A percentile compares a stretch with the other conserved stretches of the same genome.
phyloP scores from a whole-genome alignment of 2,797 vertebrate genomes.

The Melanotaenia nigrans region DNA sequence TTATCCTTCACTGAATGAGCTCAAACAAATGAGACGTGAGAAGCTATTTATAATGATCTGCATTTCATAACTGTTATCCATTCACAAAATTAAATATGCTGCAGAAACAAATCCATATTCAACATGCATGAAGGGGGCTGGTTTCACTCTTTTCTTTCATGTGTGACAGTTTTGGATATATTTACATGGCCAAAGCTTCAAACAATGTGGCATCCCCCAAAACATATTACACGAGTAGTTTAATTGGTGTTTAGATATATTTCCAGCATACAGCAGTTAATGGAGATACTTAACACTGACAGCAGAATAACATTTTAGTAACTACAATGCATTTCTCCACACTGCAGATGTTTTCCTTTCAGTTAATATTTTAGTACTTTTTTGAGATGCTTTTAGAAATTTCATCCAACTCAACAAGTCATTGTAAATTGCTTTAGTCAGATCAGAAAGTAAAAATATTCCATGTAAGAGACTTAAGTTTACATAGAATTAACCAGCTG shows the following conservation, averaged over 20 bases:
- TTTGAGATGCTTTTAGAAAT: background rate
- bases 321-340: background rate
- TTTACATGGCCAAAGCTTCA: background rate
- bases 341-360: slow-evolving; percentile 14
- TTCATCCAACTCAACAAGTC: background rate
- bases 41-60: slow-evolving; percentile 56
- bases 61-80: slow-evolving; percentile 36
- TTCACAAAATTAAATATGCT: slow-evolving; percentile 54
- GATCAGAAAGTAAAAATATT: background rate
- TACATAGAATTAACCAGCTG: background rate
- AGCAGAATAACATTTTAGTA: background rate
- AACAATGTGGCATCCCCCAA: background rate
- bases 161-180: background rate
- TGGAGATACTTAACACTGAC: background rate
- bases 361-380: background rate
- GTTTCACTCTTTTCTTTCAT: background rate
- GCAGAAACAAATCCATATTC: slow-evolving; percentile 28
- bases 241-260: background rate
- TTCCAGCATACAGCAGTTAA: background rate
- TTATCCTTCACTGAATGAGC: slow-evolving; percentile 58
- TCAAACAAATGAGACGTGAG: slow-evolving; percentile 57
- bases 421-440: background rate
- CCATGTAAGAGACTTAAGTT: background rate
- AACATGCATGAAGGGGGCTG: slow-evolving; percentile 3
- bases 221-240: background rate